Base-by-base conservation (phyloP, 2,797 vertebrate genomes). In the Alcedo atthis region DNA sequence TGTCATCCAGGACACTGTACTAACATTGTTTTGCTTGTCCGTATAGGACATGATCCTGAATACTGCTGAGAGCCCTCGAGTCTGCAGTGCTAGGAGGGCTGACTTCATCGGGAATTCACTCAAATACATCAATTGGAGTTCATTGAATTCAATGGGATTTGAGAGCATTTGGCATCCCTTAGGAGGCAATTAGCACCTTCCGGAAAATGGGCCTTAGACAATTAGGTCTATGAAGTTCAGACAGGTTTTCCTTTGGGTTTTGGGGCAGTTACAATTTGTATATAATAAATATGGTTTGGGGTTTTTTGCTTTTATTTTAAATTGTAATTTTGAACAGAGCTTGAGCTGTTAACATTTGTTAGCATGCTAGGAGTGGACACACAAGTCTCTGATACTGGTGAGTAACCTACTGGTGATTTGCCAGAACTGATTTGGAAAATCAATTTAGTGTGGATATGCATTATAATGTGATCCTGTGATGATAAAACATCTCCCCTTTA, bases 151-250 rank as follows among this genome's bases (percentile, higher is more conserved):
- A 89, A 87, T 66, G 58, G 54, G 78, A 92, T 92, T 94, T 94
- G 78, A 94, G 54, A 88, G 64, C 84, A 89, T 90, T 90, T 90
- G 83, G 69, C 66, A 85, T 93, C 90, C 91, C 95, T 85, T 75
- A 92, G 93, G 91, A 95, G 66, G 87, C 86, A 96, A 93, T 95
- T 94, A 95, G 81, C 92, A 90, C 84, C 86, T 93, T 94, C 59
- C 46, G 88, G 88, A 93, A 94, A 86, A 77, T 5, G 2, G 68
- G 63, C 71, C 67, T 90, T 80, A 85, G 87, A 96, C 85, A 81
- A 74, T 71, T 32, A 48, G 20, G 51, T 91, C 51, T 85, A 81
- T 68, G 24, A 87, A 84, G 67, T 86, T 87, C 71, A 87, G 83
- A 87, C 58, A 93, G 71, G 58, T 91, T 92, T 94, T 96, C 75